phyloP scores from a whole-genome alignment of 2,113 vertebrate genomes.

The Percina caprodes region DNA sequence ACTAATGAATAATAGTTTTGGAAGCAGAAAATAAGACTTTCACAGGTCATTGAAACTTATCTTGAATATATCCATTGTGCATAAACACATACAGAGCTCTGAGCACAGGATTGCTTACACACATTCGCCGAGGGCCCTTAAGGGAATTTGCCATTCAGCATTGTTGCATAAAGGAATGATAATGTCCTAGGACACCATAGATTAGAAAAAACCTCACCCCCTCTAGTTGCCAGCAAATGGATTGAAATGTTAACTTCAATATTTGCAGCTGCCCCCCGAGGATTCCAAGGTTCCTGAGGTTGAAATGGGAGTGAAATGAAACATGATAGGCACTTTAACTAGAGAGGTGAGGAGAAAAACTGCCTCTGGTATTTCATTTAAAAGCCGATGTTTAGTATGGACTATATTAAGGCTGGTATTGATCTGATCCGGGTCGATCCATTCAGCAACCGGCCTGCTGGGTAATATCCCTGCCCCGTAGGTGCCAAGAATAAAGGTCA shows the following conservation, averaged over 20 bases:
- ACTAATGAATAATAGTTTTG: not conserved
- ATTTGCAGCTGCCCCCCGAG: not conserved
- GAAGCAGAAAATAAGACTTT: not conserved
- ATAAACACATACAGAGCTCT: not conserved
- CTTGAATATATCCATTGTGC: conserved; percentile 3
- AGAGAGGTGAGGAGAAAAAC: conserved; percentile 48
- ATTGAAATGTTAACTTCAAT: conserved; percentile 8
- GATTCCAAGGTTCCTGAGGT: not conserved
- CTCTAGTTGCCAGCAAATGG: not conserved
- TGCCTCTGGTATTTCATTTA: conserved; percentile 56
- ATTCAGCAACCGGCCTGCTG: conserved; percentile 45
- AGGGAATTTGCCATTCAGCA: not conserved
- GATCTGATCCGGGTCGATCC: conserved; percentile 64
- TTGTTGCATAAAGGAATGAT: conserved; percentile 3
- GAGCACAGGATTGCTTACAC: not conserved
- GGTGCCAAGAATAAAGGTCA: conserved; percentile 70
- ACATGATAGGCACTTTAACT: conserved; percentile 36
- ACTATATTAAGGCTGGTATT: conserved; percentile 61
- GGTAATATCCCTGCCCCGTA: conserved; percentile 53
- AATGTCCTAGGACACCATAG: not conserved
- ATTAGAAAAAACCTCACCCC: not conserved
- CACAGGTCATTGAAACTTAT: not conserved
- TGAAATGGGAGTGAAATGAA: conserved; percentile 34
- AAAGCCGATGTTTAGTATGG: conserved; percentile 60
- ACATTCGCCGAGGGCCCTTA: not conserved